Evolutionary conservation across 2,888 invertebrate genomes (phyloP), one percentile per base, ranked within the genome.

Genomic region (Tiliacea aurago): DNA sequence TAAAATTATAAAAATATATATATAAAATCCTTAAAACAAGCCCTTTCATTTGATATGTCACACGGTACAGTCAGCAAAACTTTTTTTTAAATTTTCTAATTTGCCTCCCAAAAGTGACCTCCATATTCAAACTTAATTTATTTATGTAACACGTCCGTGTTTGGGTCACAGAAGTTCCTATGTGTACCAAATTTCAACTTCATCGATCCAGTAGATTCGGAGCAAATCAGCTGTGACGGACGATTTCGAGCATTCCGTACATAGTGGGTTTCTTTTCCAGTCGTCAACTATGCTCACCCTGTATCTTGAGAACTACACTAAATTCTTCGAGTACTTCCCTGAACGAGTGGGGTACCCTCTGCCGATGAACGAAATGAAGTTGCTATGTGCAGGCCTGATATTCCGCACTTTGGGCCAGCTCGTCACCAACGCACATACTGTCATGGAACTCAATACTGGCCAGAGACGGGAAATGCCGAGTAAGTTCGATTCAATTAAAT

Each of bases 331-430:
- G 2, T 92, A 92, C 79, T 92, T 97, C 61, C 90, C 96, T n/a
- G 82, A 93, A 0, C 91, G 94, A 61, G 78, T 95, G 37, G 91
- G 94, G 4, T 90, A 90, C 82, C 77, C 90, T 18, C 85, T 96
- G 61, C 87, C 93, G 3, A 73, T 79, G 0, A 70, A 70, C 0
- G 92, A 97, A 76, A 92, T 95, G 92, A 90, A 95, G 18, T 41
- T 97, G 65, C 96, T 97, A 78, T 93, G 98, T 33, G 98, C 98
- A 0, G 97, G 97, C 0, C 90, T 98, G 10, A 92, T 99, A 51
- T 94, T 98, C 64, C 97, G 98, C 45, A 98, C 98, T 87, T 97
- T 98, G 65, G 97, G 98, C 0, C 99, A 99, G 93, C 95, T 99
- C 68, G 97, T 98, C 55, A 97, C 97, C 88, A 99, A 99, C 91